These are phyloP conservation scores for Coregonus suidteri DNA, from an alignment of 2,797 vertebrate genomes.

Conservation along the genomic window DNA sequence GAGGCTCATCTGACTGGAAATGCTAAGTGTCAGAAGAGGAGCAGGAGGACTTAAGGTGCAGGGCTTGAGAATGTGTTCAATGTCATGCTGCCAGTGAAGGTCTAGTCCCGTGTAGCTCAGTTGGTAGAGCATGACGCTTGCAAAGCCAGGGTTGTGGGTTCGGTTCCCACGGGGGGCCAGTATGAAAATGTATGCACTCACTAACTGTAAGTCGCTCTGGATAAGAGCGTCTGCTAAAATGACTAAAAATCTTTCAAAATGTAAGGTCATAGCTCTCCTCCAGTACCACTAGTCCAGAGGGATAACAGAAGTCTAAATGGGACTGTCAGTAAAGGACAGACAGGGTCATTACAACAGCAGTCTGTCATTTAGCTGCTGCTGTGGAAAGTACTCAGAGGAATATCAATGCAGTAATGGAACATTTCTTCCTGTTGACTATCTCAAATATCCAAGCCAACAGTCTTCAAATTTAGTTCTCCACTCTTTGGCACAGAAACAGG, in stretches of 20 bases:
- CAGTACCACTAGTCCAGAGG: background rate
- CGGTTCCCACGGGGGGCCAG: too few species aligned
- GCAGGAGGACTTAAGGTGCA: background rate
- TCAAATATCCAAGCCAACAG: background rate
- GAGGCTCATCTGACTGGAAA: background rate
- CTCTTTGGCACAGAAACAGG: background rate
- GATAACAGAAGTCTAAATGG: background rate
- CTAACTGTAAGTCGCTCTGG: too few species aligned
- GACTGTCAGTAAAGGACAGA: background rate
- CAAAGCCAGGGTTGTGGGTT: too few species aligned
- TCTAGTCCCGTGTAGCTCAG: background rate
- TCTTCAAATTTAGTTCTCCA: background rate
- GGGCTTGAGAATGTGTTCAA: background rate
- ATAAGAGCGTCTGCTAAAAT: too few species aligned
- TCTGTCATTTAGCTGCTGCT: background rate
- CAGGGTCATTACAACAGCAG: background rate
- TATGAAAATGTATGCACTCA: too few species aligned
- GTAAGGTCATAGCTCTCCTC: background rate
- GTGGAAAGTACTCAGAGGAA: background rate
- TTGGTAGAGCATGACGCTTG: too few species aligned
- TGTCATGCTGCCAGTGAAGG: background rate
- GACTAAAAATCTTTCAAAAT: too few species aligned
- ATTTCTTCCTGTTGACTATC: background rate
- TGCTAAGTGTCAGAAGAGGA: conserved; percentile 18
- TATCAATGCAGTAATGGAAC: background rate